Base-by-base conservation (phyloP, 2,797 vertebrate genomes). In the Graptemys geographica region DNA sequence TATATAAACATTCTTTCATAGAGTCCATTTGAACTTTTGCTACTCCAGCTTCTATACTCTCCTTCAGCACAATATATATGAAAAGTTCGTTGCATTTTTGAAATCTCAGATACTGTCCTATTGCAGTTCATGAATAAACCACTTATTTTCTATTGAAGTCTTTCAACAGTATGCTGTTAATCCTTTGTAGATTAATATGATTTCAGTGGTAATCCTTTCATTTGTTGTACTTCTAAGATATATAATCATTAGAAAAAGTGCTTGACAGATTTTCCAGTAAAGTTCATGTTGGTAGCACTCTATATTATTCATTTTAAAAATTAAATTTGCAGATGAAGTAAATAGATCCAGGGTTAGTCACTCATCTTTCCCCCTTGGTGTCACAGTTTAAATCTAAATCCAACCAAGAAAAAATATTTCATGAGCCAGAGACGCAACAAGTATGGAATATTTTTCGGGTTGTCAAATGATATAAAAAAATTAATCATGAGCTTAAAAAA, bases 91-190 rank as follows among this genome's bases (percentile, higher is more conserved):
- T 80, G 90, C 89, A 94, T 90, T 95, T 97, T 94, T 47, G 85
- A 92, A 90, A 95, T 94, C 95, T 97, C 47, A 90, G 90, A 89
- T 94, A 86, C 79, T 96, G 90, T 95, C 88, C 84, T 96, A 92
- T 88, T 96, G 88, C 65, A 97, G 97, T 97, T 93, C 90, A 96
- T 89, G 93, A 96, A 86, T 92, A 93, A 90, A 92, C 81, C 18
- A 81, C 56, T 79, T 89, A 89, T 79, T 90, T 33, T 91, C 51
- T 94, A 62, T 94, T 92, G 81, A 93, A 97, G 84, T 97, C 86
- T 97, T 97, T 97, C 91, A 96, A 90, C 94, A 98, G 95, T 95
- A 92, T 96, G 85, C 94, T 98, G 90, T 95, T 98, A 97, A 98
- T 98, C 94, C 92, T 97, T 94, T 95, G 81, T 84, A 97, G 91